Conservation (phyloP, 2,888 invertebrate species). For the Tachina lurida region DNA sequence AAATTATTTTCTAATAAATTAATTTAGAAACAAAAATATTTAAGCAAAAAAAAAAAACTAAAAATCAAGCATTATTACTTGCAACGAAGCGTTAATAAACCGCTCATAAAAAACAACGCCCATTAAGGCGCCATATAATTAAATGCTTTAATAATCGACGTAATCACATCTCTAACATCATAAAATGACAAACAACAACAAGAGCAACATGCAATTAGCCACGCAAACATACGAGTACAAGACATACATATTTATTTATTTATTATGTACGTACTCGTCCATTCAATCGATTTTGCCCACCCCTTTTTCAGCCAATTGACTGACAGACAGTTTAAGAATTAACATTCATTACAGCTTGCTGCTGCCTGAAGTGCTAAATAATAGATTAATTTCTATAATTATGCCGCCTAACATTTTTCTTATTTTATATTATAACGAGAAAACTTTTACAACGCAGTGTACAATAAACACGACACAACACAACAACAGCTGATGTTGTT, state of each 20-base stretch:
- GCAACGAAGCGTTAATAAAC: constrained; percentile 8
- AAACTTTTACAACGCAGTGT: background rate
- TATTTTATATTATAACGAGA: background rate
- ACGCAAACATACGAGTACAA: background rate
- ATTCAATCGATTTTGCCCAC: constrained; percentile 5
- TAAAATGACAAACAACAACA: background rate
- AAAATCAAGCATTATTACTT: constrained; percentile 14
- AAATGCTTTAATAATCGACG: constrained; percentile 39
- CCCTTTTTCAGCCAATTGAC: constrained; percentile 3
- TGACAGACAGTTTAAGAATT: constrained; percentile 4
- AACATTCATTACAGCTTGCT: background rate
- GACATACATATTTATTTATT: no score
- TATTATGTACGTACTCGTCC: no score
- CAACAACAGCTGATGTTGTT: constrained; percentile 3
- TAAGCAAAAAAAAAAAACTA: background rate
- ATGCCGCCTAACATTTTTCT: background rate
- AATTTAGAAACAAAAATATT: background rate
- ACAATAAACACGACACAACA: background rate
- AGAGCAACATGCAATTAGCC: background rate
- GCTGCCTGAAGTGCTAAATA: background rate
- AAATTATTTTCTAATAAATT: background rate
- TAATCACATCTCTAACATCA: constrained; percentile 19
- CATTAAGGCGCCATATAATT: constrained; percentile 65
- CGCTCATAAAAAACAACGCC: constrained; percentile 21
- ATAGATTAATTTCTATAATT: background rate